Base-by-base conservation (phyloP, 2,888 invertebrate genomes). In the Catocala sponsa region DNA sequence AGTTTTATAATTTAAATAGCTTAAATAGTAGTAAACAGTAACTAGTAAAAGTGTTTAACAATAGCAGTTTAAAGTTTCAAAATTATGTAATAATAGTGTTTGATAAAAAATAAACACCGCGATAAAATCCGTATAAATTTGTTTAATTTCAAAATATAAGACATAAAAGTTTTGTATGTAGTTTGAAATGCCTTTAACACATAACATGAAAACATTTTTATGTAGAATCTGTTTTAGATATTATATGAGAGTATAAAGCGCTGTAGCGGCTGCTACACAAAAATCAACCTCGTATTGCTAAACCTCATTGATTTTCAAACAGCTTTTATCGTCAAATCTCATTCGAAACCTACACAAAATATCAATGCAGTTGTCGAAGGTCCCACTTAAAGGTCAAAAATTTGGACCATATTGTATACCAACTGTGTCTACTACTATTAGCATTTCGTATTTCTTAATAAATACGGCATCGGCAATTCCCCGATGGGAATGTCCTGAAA, bases 281-380 rank as follows among this genome's bases (percentile, higher is more conserved):
- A 32, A n/a, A 32, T 44, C 50, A 63, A 75, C 78, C 77, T 75
- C 72, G 79, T 85, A 83, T 82, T 87, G 86, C 88, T 88, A 89
- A 91, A 90, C 84, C 71, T 85, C 91, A 91, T 91, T 88, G 91
- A 91, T 91, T 91, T 91, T 89, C 81, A 79, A 85, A 83, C 80
- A 76, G 79, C 72, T 86, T 82, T 86, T 86, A 85, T 87, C 86
- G 80, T 80, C 65, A 82, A 84, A 87, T 87, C 86, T 84, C 76
- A 74, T 76, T 79, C 67, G 79, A 75, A 82, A 85, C 82, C 82
- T 81, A 76, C 76, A 64, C 64, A 68, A 74, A 74, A 71, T 72
- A 74, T 69, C 51, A 73, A 78, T 79, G 76, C 71, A 70, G 64
- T 55, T 60, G 54, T 49, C 50, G 61, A 69, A 76, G 70, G 75